Base-by-base conservation (phyloP, 1,140 invertebrate genomes). In the Plodia interpunctella region DNA sequence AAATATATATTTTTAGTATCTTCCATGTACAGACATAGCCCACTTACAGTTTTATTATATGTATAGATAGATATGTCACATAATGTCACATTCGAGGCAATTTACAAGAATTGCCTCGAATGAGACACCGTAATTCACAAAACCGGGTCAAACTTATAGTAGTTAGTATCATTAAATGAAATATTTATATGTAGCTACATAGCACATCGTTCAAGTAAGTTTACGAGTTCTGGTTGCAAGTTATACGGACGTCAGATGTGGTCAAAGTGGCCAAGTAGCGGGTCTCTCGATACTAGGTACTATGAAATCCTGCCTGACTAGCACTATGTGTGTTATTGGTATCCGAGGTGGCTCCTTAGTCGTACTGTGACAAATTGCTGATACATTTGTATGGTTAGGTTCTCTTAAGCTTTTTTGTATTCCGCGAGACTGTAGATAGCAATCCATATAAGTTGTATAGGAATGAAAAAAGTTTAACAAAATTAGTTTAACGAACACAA, bases 241-340 rank as follows among this genome's bases (percentile, higher is more conserved):
- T 44, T 44, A 44, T 17, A 44, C 38, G 38, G 38, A 3, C 38
- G n/a, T n/a, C n/a, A n/a, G n/a, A n/a, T n/a, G n/a, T n/a, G n/a
- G n/a, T 44, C 38, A 10, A 44, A 6, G 21, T 60, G 32, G 59
- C 30, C 60, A 52, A 32, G 4, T 65, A 67, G 71, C 61, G 65
- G 59, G 13, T 32, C 44, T 53, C 54, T 50, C 52, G 55, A 63
- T 66, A 63, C 66, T 64, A n/a, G n/a, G n/a, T n/a, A 58, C 64
- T 62, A 71, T 44, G 38, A 44, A 44, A 44, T 44, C 38, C 63
- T 50, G 63, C 60, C 60, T 11, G 63, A 72, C 72, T 68, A 65
- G 72, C 57, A 49, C 62, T 54, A 74, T 72, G 62, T 74, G 49
- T 72, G 72, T 65, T 69, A 74, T 35, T 53, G 52, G 57, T 3